Conservation (phyloP, 2,888 invertebrate genomes). For the Epirrita christyi region DNA sequence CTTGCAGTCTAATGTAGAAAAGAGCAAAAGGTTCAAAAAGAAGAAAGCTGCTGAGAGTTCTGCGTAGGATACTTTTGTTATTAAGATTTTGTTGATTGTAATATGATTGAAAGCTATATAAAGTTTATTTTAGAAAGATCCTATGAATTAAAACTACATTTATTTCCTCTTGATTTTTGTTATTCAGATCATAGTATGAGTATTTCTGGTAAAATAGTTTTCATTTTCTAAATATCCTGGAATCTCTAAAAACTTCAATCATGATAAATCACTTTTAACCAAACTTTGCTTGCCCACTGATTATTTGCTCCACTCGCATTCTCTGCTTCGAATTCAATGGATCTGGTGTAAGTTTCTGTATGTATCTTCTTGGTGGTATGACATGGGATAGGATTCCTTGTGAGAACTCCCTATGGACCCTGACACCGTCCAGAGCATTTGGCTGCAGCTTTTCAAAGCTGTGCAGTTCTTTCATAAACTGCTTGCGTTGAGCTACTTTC, state of each 20-base stretch:
- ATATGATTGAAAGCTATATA: not conserved
- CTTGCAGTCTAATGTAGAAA: conserved; percentile 93
- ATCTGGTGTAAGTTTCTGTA: conserved; percentile 73
- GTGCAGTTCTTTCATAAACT: conserved; percentile 86
- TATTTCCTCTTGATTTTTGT: not conserved
- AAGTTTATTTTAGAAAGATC: not conserved
- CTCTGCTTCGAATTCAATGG: conserved; percentile 67
- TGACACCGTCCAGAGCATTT: conserved; percentile 86
- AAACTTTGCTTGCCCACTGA: conserved; percentile 67
- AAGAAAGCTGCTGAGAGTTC: conserved; percentile 51
- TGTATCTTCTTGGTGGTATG: conserved; percentile 73
- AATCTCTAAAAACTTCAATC: not conserved
- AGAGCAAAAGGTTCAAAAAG: conserved; percentile 88
- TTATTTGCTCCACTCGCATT: conserved; percentile 76
- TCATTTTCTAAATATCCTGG: not conserved
- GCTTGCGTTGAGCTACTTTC: conserved; percentile 79
- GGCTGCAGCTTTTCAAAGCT: conserved; percentile 86
- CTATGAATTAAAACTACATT: not conserved
- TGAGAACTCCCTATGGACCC: conserved; percentile 87
- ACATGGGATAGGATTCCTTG: conserved; percentile 81
- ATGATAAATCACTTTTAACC: conserved; percentile 50
- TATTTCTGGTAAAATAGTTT: not conserved
- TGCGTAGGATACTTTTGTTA: conserved; percentile 32
- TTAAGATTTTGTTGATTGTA: not conserved
- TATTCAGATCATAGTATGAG: not conserved